These are phyloP conservation scores for Megatriorchis doriae DNA, from an alignment of 2,113 vertebrate species.

Conservation along the genomic window DNA sequence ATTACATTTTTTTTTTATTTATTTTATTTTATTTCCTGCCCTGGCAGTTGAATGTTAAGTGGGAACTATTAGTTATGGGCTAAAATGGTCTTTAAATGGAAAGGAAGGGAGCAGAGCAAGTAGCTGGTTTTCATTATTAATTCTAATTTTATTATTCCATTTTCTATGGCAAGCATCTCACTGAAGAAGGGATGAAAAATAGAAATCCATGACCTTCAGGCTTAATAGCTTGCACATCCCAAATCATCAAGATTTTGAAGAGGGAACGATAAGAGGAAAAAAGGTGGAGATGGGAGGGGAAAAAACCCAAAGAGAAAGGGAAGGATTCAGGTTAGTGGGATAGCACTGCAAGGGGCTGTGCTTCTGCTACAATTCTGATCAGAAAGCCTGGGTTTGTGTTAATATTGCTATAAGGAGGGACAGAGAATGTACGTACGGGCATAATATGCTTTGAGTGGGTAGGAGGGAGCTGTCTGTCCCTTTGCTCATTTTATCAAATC, in stretches of 20 bases:
- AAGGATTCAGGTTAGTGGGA: not conserved
- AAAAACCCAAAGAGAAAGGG: not conserved
- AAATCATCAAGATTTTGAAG: not conserved
- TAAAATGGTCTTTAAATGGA: not conserved
- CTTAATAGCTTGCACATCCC: not conserved
- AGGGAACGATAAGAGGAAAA: not conserved
- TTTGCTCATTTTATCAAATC: not conserved
- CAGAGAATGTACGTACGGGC: accelerated
- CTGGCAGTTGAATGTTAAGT: not conserved
- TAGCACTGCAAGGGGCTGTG: not conserved
- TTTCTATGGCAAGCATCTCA: not conserved
- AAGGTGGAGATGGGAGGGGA: not conserved
- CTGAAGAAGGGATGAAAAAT: not conserved
- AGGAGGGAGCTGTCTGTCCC: not conserved
- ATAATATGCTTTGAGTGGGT: not conserved
- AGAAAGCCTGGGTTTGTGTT: no score
- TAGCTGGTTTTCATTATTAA: not conserved
- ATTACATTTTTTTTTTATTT: not conserved
- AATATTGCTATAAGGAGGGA: not conserved
- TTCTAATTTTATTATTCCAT: not conserved
- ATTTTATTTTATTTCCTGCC: not conserved
- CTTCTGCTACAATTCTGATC: no score
- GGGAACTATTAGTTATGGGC: not conserved
- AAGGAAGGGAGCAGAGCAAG: not conserved
- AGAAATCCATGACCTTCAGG: not conserved